phyloP scores from a whole-genome alignment of 2,888 invertebrate genomes.

The Nasonovia ribisnigri region DNA sequence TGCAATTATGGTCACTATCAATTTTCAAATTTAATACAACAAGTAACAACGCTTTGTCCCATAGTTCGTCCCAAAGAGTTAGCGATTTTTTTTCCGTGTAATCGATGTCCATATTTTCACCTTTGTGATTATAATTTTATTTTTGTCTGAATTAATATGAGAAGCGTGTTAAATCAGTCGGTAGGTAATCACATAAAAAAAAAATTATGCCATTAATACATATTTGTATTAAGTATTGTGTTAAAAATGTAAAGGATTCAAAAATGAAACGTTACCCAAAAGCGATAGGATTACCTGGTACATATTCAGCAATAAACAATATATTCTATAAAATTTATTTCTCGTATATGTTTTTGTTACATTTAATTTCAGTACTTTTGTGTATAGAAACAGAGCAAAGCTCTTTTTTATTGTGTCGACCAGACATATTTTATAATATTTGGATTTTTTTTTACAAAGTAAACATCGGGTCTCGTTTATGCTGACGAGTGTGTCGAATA shows the following conservation, averaged over 20 bases:
- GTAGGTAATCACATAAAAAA: background rate
- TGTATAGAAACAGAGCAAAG: background rate
- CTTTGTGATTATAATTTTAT: background rate
- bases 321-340: background rate
- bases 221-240: background rate
- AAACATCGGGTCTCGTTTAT: background rate
- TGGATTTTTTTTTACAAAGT: constrained; percentile 33
- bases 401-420: constrained; percentile 15
- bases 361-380: background rate
- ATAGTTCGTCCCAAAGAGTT: background rate
- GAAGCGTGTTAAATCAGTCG: background rate
- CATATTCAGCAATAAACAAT: background rate
- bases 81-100: background rate
- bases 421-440: constrained; percentile 29
- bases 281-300: background rate
- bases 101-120: background rate
- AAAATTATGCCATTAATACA: background rate
- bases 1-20: background rate
- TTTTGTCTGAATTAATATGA: background rate
- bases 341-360: background rate
- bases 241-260: background rate
- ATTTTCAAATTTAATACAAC: background rate
- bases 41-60: background rate
- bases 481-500: constrained; percentile 32
- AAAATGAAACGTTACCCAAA: background rate